Evolutionary conservation across 2,797 vertebrate species (phyloP).

Genomic region (Paguma larvata): DNA sequence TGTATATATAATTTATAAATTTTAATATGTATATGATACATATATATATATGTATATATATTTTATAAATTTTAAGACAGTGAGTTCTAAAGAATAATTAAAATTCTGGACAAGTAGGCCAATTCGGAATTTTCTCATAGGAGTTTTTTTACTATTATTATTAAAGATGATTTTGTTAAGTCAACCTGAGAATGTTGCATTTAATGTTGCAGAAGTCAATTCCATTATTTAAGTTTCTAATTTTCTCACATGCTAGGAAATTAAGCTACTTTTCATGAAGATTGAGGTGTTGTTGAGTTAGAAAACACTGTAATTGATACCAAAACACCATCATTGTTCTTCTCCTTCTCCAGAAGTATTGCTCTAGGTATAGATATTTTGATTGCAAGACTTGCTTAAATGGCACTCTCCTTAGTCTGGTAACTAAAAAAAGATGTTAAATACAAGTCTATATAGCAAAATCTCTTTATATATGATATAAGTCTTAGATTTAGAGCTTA

Average conservation of each 20-base stretch:
- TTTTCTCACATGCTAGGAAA: neutral
- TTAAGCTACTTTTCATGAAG: slow-evolving; percentile 18
- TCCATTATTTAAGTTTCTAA: neutral
- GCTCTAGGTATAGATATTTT: neutral
- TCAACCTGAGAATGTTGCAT: neutral
- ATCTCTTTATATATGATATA: neutral
- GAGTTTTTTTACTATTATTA: neutral
- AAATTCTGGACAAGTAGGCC: neutral
- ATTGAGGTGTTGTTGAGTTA: neutral
- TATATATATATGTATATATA: too few relatives aligned
- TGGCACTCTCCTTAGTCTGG: neutral
- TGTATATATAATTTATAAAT: too few relatives aligned
- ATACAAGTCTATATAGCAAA: neutral
- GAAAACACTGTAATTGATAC: neutral
- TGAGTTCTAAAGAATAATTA: neutral
- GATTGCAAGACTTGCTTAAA: neutral
- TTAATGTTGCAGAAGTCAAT: neutral
- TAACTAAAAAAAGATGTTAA: neutral
- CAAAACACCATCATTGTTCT: neutral
- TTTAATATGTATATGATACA: too few relatives aligned
- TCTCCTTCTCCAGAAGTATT: neutral
- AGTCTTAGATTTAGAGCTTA: neutral
- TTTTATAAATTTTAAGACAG: neutral
- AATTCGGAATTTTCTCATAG: neutral
- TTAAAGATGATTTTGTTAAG: neutral